Evolutionary conservation across 2,888 invertebrate species (phyloP), one percentile per base, ranked within the genome.

Genomic region (Andrena bicolor): DNA sequence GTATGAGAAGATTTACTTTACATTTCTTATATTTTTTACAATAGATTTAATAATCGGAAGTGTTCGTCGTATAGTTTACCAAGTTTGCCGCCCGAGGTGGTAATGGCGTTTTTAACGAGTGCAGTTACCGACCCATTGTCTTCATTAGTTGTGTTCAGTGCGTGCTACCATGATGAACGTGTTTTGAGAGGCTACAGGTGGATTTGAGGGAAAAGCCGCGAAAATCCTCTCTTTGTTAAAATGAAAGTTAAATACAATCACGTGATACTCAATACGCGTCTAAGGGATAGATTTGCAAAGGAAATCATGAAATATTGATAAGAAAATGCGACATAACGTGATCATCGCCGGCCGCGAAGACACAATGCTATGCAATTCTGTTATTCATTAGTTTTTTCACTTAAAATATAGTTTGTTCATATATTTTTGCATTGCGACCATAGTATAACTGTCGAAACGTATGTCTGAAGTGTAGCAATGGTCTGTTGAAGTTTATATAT

Each of bases 281-380:
- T 1, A 26, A 8, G 1, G 20, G 58, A n/a, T 10, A 41, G 1
- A 41, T 6, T 20, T 26, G 8, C 13, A 28, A 30, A 6, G 48
- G 51, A 65, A 64, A 28, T 23, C 41, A 28, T 6, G 49, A 60
- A 7, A 23, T 58, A 70, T 69, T 23, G n/a, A 56, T 58, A 16
- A 8, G 41, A 64, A 70, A 60, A 26, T 68, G n/a, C 7, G 26
- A 68, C 56, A 56, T 16, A 10, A 6, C n/a, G 30, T 13, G 16
- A 56, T 10, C 3, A 16, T 16, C 6, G 4, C 8, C 35, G 3
- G 10, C 4, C 13, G 48, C 5, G 10, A 3, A 32, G 49, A 4
- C 5, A 10, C 48, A 20, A 7, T 48, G 30, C 13, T 20, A 20
- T 7, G 20, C 16, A 51, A 16, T 8, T 23, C 23, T 35, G 13